These are phyloP conservation scores for Alligator sinensis DNA, from an alignment of 2,113 vertebrate genomes.

Conservation along the genomic window DNA sequence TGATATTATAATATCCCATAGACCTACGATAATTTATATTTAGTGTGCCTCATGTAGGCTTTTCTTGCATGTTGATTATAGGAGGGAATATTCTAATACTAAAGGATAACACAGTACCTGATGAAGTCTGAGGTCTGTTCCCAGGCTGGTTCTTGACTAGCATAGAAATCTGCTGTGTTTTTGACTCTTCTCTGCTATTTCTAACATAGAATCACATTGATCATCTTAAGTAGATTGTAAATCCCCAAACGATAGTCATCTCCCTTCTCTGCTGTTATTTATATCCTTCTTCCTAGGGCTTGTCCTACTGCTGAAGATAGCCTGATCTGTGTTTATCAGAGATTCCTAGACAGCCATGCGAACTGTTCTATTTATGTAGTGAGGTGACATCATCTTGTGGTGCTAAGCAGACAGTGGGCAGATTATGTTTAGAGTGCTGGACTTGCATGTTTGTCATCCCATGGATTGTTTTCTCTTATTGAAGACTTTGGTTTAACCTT, in stretches of 20 bases:
- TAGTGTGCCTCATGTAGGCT: background rate
- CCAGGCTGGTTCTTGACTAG: background rate
- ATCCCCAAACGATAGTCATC: background rate
- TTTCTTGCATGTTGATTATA: background rate
- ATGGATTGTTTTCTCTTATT: fast-evolving
- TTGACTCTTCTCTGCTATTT: background rate
- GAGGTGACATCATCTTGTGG: background rate
- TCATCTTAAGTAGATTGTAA: background rate
- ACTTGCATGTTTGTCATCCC: background rate
- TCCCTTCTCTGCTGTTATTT: background rate
- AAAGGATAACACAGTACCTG: too few species aligned
- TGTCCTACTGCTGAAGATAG: background rate
- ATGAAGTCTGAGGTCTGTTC: fast-evolving
- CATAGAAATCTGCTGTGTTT: fast-evolving
- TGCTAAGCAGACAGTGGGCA: fast-evolving
- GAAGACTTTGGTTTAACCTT: background rate
- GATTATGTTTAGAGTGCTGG: fast-evolving
- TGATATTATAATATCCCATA: background rate
- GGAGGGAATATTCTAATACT: background rate
- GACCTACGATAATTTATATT: background rate
- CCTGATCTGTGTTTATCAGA: background rate
- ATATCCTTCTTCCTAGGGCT: background rate
- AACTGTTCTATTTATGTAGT: background rate
- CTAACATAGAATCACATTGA: fast-evolving
- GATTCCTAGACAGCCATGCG: background rate